phyloP scores from a whole-genome alignment of 2,888 invertebrate species.

The Zonitis immaculata region DNA sequence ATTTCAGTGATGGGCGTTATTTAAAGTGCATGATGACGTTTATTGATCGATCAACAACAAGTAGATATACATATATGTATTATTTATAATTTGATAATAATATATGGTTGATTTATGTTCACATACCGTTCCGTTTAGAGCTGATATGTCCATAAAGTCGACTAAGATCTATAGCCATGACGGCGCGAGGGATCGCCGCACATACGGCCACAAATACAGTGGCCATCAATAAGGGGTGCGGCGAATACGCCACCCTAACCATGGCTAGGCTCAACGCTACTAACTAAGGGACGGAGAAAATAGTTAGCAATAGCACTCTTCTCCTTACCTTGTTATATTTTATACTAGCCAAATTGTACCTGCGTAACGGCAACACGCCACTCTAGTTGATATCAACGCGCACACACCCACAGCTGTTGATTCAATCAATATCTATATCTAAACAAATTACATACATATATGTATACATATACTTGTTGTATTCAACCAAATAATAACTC shows the following conservation, averaged over 20 bases:
- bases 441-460: too few species aligned
- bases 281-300: conserved; percentile 35
- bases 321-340: conserved; percentile 33
- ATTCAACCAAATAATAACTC: too few species aligned
- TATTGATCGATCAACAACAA: conserved; percentile 13
- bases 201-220: conserved; percentile 59
- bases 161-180: conserved; percentile 72
- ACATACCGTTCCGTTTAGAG: conserved; percentile 67
- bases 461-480: too few species aligned
- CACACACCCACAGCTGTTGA: conserved; percentile 38
- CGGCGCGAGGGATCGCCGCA: conserved; percentile 62
- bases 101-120: conserved; percentile 16
- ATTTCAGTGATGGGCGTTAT: neutral
- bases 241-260: conserved; percentile 45
- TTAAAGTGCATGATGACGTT: conserved; percentile 23
- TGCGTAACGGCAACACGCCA: conserved; percentile 36
- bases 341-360: conserved; percentile 32
- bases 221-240: conserved; percentile 47
- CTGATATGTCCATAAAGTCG: conserved; percentile 73
- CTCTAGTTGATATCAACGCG: conserved; percentile 31
- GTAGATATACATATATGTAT: too few species aligned
- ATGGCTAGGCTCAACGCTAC: conserved; percentile 44
- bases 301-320: conserved; percentile 38
- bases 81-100: too few species aligned
- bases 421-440: conserved; percentile 24